phyloP scores from a whole-genome alignment of 2,888 invertebrate species.

The Silvanus unidentatus region DNA sequence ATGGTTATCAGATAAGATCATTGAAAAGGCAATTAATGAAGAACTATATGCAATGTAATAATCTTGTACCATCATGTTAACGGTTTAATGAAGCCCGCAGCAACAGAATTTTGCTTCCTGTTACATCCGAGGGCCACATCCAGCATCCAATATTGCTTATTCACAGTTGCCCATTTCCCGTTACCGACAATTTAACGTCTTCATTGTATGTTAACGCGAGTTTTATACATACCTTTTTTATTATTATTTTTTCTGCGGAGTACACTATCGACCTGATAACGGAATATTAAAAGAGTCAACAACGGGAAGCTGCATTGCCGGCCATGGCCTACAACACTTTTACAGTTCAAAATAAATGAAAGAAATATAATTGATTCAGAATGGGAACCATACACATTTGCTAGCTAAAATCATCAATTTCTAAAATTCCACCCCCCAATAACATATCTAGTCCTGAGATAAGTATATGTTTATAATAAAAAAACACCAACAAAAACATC shows the following conservation, averaged over 20 bases:
- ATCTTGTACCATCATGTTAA: constrained; percentile 23
- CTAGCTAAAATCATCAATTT: no score
- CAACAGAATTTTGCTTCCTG: constrained; percentile 22
- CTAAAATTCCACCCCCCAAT: no score
- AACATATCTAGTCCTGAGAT: no score
- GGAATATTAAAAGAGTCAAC: constrained; percentile 13
- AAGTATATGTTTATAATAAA: no score
- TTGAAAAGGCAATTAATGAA: no score
- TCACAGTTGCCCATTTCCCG: constrained; percentile 1
- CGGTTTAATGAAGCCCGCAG: constrained; percentile 22
- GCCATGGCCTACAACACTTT: constrained; percentile 10
- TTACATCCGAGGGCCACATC: constrained; percentile 9
- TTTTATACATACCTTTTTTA: no score
- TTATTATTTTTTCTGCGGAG: neutral
- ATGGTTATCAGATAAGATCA: no score
- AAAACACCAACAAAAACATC: no score
- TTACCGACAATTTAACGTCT: constrained; percentile 1
- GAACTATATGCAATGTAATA: no score
- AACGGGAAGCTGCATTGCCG: constrained; percentile 15
- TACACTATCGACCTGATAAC: constrained; percentile 13
- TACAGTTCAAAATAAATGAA: neutral
- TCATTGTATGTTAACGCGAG: neutral
- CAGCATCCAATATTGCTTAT: neutral
- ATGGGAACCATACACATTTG: no score
- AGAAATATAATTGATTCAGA: no score